phyloP scores from a whole-genome alignment of 2,888 invertebrate species.

The Lycocerus yunnanus region DNA sequence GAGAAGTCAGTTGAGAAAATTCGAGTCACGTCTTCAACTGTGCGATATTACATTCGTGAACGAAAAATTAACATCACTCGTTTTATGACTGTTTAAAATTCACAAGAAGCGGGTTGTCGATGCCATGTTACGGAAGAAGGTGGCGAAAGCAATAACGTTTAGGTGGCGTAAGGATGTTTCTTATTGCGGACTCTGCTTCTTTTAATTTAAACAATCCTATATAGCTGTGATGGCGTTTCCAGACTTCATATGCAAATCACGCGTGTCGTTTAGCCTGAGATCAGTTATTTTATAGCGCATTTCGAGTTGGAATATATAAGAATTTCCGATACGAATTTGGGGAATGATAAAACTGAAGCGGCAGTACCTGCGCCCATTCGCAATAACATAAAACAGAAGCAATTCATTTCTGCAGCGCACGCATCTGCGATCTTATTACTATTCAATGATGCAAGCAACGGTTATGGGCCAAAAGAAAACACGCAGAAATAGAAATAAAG shows the following conservation, averaged over 20 bases:
- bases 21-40: conserved; percentile 42
- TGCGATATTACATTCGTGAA: conserved; percentile 54
- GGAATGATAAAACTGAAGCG: conserved; percentile 38
- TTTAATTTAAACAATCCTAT: conserved; percentile 52
- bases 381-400: conserved; percentile 53
- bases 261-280: conserved; percentile 52
- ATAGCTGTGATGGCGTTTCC: conserved; percentile 25
- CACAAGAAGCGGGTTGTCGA: conserved; percentile 45
- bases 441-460: conserved; percentile 56
- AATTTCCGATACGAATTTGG: conserved; percentile 36
- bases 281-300: conserved; percentile 53
- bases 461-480: conserved; percentile 45
- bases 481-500: conserved; percentile 31
- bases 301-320: conserved; percentile 43
- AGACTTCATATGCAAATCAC: conserved; percentile 54
- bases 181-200: conserved; percentile 40
- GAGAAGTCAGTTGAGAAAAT: conserved; percentile 29
- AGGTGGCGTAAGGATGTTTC: conserved; percentile 26
- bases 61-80: conserved; percentile 57
- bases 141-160: conserved; percentile 44
- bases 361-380: conserved; percentile 43
- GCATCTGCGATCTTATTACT: conserved; percentile 56
- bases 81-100: conserved; percentile 58
- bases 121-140: conserved; percentile 39
- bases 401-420: conserved; percentile 54